Conservation (phyloP, 2,797 vertebrate genomes). For the Aldrovandia affinis region DNA sequence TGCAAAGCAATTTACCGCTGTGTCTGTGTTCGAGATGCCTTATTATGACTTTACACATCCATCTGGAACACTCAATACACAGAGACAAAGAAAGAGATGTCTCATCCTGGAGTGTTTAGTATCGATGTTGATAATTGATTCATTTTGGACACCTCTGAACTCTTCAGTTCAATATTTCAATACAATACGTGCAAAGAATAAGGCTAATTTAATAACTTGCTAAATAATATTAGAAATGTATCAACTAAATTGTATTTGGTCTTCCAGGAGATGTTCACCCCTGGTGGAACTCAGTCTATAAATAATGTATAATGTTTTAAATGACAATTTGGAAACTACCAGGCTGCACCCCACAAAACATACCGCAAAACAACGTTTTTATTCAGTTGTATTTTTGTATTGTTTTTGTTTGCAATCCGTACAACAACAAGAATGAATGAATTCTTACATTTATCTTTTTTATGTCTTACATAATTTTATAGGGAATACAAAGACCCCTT, state of each 20-base stretch:
- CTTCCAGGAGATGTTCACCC: neutral
- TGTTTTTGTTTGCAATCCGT: too few species aligned
- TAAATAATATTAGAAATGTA: neutral
- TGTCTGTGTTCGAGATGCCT: neutral
- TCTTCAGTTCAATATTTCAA: neutral
- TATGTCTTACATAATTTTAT: too few species aligned
- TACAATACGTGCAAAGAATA: neutral
- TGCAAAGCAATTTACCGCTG: neutral
- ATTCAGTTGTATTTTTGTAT: too few species aligned
- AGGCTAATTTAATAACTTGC: neutral
- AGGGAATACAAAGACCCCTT: too few species aligned
- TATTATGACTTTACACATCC: neutral
- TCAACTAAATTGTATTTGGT: neutral
- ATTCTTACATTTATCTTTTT: too few species aligned
- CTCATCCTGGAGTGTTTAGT: neutral
- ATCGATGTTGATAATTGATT: neutral
- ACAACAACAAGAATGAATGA: too few species aligned
- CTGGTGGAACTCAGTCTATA: too few species aligned
- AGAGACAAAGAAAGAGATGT: neutral
- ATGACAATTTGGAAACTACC: too few species aligned
- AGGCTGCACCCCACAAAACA: too few species aligned
- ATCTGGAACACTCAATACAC: too few species aligned
- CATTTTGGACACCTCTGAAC: neutral
- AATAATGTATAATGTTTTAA: too few species aligned
- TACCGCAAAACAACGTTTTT: too few species aligned